A percentile compares a stretch with the other conserved stretches of the same genome.
Conservation (phyloP, 2,888 invertebrate genomes). For the Drosophila mayaguana region DNA sequence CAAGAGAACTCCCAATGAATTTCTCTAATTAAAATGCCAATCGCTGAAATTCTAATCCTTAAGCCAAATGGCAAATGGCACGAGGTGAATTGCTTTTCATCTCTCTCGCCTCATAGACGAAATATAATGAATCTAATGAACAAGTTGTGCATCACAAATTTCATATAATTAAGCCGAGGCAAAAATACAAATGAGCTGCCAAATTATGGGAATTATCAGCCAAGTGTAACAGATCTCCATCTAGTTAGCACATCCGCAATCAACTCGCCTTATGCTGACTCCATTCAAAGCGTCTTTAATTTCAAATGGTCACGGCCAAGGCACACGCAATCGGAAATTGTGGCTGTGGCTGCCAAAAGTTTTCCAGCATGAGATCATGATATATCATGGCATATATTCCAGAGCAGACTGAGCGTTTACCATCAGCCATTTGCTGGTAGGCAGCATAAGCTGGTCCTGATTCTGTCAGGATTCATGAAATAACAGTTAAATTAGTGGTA, state of each 20-base stretch:
- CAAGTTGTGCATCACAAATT: background rate
- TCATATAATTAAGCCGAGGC: background rate
- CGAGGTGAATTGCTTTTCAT: background rate
- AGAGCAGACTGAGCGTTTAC: background rate
- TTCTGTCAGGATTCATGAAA: too few species aligned
- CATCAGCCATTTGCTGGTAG: background rate
- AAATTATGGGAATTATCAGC: slow-evolving; percentile 6
- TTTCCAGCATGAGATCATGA: slow-evolving; percentile 62
- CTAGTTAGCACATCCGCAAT: slow-evolving; percentile 13
- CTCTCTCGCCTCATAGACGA: background rate
- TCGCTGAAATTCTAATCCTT: background rate
- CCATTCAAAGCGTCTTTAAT: background rate
- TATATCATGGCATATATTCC: slow-evolving; percentile 20
- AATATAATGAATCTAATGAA: slow-evolving; percentile 7
- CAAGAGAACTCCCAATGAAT: slow-evolving; percentile 24
- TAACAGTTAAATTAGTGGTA: too few species aligned
- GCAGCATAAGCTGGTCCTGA: too few species aligned
- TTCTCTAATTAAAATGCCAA: slow-evolving; percentile 53
- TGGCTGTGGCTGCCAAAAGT: background rate
- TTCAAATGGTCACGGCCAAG: slow-evolving; percentile 47
- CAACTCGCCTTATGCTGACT: background rate
- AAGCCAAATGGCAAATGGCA: background rate
- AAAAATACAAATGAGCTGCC: slow-evolving; percentile 1
- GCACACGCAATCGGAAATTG: slow-evolving; percentile 47
- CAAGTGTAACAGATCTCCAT: slow-evolving; percentile 15